Conservation (phyloP, 2,888 invertebrate species). For the Lamproptera curius region DNA sequence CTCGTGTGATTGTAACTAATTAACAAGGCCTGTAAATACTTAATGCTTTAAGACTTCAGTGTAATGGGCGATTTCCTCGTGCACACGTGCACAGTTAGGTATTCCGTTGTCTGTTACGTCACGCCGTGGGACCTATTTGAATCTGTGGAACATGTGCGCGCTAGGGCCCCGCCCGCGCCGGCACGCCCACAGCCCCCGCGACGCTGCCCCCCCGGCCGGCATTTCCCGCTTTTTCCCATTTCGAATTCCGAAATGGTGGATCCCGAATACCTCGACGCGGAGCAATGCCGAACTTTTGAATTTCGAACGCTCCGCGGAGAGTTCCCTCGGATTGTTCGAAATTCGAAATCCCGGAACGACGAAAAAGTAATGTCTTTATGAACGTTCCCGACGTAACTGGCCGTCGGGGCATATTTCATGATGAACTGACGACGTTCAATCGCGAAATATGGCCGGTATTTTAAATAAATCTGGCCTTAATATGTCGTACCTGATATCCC, state of each 20-base stretch:
- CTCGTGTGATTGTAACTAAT: too few species aligned
- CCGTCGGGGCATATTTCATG: slow-evolving; percentile 4
- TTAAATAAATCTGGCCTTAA: too few species aligned
- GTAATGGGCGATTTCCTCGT: neutral
- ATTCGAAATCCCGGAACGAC: slow-evolving; percentile 7
- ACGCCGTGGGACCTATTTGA: slow-evolving; percentile 38
- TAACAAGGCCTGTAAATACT: neutral
- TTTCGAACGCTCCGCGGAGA: too few species aligned
- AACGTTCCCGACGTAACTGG: slow-evolving; percentile 10
- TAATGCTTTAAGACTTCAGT: neutral
- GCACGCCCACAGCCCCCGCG: slow-evolving; percentile 51
- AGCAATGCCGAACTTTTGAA: slow-evolving; percentile 54
- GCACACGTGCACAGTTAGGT: slow-evolving; percentile 6
- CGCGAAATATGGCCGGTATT: neutral
- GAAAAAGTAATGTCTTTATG: slow-evolving; percentile 18
- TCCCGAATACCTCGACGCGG: slow-evolving; percentile 53
- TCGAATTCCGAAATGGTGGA: slow-evolving; percentile 57
- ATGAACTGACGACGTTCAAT: neutral
- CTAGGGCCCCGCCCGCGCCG: slow-evolving; percentile 42
- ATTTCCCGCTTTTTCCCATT: slow-evolving; percentile 50
- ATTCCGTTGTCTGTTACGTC: slow-evolving; percentile 24
- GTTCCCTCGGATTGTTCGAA: slow-evolving; percentile 24
- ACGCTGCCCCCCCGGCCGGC: slow-evolving; percentile 35
- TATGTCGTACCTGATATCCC: too few species aligned
- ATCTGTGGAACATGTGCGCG: slow-evolving; percentile 24